These are phyloP conservation scores for Tenthredo distinguenda DNA, from an alignment of 2,888 invertebrate genomes.

Conservation along the genomic window DNA sequence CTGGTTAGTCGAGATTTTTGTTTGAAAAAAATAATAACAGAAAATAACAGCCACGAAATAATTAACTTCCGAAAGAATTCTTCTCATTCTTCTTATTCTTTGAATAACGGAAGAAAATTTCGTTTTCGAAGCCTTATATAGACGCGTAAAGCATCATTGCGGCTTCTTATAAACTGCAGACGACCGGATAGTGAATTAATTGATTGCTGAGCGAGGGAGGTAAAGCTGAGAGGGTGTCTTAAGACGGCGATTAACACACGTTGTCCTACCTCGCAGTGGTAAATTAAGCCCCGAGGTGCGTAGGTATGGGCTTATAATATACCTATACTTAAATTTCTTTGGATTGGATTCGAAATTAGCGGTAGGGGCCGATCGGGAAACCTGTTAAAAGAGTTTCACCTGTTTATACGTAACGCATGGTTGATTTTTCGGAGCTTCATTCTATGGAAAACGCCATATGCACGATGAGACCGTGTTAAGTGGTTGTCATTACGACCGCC, in stretches of 20 bases:
- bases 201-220: neutral
- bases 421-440: slow-evolving; percentile 38
- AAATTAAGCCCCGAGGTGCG: too few relatives aligned
- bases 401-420: slow-evolving; percentile 35
- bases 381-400: slow-evolving; percentile 41
- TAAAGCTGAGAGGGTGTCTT: neutral
- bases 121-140: neutral
- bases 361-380: slow-evolving; percentile 6
- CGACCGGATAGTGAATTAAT: slow-evolving; percentile 21
- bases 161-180: slow-evolving; percentile 12
- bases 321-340: neutral
- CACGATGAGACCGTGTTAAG: slow-evolving; percentile 34
- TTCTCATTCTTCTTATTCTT: neutral
- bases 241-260: slow-evolving; percentile 3
- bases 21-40: neutral
- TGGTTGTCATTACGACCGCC: slow-evolving; percentile 35
- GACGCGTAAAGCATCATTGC: neutral
- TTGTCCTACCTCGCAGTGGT: neutral
- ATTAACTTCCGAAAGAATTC: neutral
- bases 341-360: slow-evolving; percentile 11
- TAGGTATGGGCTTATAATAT: neutral
- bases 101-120: neutral
- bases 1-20: neutral
- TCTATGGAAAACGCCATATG: slow-evolving; percentile 27
- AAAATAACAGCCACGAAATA: neutral